phyloP scores from a whole-genome alignment of 2,113 vertebrate species.

The Vanacampus margaritifer region DNA sequence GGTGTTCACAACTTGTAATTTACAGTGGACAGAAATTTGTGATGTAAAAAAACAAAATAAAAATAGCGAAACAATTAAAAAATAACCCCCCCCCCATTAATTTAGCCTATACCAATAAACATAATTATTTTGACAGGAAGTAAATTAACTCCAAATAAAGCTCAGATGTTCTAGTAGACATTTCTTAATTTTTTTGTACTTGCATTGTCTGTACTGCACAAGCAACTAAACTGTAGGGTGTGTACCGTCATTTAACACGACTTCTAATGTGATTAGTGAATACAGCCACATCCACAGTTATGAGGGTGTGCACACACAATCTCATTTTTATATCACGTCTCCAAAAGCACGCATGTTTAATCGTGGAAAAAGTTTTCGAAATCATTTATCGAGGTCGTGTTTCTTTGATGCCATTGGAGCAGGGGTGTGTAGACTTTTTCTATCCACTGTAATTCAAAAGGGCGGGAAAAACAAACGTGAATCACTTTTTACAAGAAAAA shows the following conservation, averaged over 20 bases:
- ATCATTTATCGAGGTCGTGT: no score
- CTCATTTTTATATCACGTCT: no score
- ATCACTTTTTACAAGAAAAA: slow-evolving; percentile 33
- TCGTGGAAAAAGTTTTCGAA: no score
- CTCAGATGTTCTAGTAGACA: neutral
- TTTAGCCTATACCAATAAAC: neutral
- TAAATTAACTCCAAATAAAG: neutral
- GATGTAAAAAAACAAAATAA: neutral
- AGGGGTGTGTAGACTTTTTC: neutral
- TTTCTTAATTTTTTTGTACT: neutral
- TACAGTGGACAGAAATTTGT: neutral
- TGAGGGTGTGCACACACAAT: no score
- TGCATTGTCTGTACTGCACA: neutral
- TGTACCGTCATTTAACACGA: neutral
- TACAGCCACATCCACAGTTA: no score
- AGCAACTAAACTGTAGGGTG: neutral
- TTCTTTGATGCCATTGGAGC: neutral
- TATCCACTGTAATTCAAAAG: slow-evolving; percentile 13
- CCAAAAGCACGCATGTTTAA: no score
- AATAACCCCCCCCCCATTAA: no score
- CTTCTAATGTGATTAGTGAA: no score
- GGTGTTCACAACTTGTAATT: slow-evolving; percentile 52
- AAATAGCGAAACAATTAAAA: neutral
- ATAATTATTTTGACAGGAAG: neutral
- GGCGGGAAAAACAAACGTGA: slow-evolving; percentile 4